Evolutionary conservation across 2,113 vertebrate species (phyloP).

Genomic region (Pardalotus punctatus): DNA sequence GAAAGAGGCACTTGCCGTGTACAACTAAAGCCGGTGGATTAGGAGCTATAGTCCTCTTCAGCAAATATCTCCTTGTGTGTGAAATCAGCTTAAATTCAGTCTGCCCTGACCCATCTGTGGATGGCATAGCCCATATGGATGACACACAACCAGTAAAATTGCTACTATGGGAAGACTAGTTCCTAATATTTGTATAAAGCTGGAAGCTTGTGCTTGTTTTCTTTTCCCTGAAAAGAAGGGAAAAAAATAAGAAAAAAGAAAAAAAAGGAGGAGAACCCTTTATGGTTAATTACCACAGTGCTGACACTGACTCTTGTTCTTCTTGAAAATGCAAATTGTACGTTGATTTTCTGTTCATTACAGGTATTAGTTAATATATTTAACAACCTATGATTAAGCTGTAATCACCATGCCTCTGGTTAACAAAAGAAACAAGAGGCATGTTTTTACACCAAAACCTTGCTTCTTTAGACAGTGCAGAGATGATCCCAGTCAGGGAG

Average conservation of each 20-base stretch:
- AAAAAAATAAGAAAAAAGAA: background rate
- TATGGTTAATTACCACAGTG: background rate
- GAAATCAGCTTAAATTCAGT: background rate
- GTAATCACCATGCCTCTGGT: background rate
- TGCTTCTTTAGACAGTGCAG: background rate
- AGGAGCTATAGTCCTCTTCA: background rate
- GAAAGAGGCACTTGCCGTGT: background rate
- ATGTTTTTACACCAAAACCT: background rate
- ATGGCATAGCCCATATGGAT: background rate
- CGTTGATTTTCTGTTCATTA: background rate
- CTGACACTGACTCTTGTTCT: background rate
- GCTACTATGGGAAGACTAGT: background rate
- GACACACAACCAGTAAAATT: background rate
- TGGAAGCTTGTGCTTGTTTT: background rate
- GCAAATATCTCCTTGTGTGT: background rate
- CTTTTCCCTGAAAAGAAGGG: background rate
- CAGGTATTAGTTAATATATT: background rate
- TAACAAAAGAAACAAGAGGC: background rate
- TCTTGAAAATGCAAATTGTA: background rate
- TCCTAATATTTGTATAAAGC: background rate
- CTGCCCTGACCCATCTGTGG: background rate
- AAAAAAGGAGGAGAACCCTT: background rate
- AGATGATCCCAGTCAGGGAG: background rate
- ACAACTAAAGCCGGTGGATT: background rate
- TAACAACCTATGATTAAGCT: background rate